These are phyloP conservation scores for Junonia oenone DNA, from an alignment of 2,888 invertebrate species.

Conservation along the genomic window DNA sequence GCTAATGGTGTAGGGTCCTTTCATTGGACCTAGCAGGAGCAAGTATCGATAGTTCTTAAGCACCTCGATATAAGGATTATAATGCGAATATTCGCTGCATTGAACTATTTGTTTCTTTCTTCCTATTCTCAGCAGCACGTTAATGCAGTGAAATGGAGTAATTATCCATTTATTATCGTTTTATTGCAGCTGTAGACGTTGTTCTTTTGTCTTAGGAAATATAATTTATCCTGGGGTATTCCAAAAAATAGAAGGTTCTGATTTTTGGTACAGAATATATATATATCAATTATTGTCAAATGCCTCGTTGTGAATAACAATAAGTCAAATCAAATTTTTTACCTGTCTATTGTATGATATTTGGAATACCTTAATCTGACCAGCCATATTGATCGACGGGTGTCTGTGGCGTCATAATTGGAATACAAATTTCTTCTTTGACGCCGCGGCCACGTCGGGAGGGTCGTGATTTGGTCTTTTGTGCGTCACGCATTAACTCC, in stretches of 20 bases:
- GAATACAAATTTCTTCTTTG: conserved; percentile 77
- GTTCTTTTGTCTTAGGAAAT: conserved; percentile 35
- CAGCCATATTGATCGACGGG: conserved; percentile 43
- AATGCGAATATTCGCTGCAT: neutral
- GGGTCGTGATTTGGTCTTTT: conserved; percentile 78
- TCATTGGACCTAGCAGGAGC: conserved; percentile 42
- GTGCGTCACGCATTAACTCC: conserved; percentile 78
- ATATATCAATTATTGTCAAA: neutral
- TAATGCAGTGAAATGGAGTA: conserved; percentile 76
- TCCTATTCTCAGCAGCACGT: conserved; percentile 34
- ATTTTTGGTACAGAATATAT: neutral
- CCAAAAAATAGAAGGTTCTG: neutral
- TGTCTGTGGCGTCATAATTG: conserved; percentile 67
- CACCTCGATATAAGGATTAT: conserved; percentile 14
- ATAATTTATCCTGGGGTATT: conserved; percentile 10
- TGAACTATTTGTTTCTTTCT: conserved; percentile 5
- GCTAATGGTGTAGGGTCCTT: conserved; percentile 53
- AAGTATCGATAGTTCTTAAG: conserved; percentile 10
- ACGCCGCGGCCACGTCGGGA: conserved; percentile 55
- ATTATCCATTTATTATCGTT: conserved; percentile 77
- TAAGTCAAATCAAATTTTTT: neutral
- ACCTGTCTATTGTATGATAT: neutral
- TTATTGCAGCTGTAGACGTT: conserved; percentile 50
- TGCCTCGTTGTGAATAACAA: neutral
- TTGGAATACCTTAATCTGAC: conserved; percentile 20